These are phyloP conservation scores for Siphlonurus alternatus DNA, from an alignment of 2,888 invertebrate species.

Conservation along the genomic window DNA sequence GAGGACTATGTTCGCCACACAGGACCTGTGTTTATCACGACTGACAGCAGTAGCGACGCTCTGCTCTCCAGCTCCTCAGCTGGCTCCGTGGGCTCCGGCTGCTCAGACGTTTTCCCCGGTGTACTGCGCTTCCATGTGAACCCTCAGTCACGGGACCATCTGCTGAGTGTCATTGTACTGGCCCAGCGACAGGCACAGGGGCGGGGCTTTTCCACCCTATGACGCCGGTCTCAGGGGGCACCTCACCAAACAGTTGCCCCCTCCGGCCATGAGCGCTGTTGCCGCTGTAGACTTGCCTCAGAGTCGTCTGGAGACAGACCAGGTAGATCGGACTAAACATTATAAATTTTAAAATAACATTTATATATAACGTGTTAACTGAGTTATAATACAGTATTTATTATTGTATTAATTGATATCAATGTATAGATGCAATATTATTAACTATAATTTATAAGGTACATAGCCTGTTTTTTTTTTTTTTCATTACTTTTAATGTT, in stretches of 20 bases:
- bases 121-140: conserved; percentile 15
- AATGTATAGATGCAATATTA: too few relatives aligned
- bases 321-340: background rate
- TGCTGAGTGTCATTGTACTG: conserved; percentile 32
- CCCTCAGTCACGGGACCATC: conserved; percentile 32
- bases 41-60: conserved; percentile 20
- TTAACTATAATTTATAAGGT: too few relatives aligned
- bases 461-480: background rate
- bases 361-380: too few relatives aligned
- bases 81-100: conserved; percentile 26
- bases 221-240: conserved; percentile 12
- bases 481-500: background rate
- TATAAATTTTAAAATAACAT: too few relatives aligned
- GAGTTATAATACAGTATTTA: too few relatives aligned
- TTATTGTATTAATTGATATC: too few relatives aligned
- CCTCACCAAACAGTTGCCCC: background rate
- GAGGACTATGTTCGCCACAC: conserved; percentile 34
- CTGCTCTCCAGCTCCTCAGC: background rate
- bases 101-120: conserved; percentile 21
- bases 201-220: conserved; percentile 34
- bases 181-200: conserved; percentile 34
- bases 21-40: background rate
- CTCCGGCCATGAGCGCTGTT: background rate
- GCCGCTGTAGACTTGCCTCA: background rate
- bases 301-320: background rate